Evolutionary conservation across 2,888 invertebrate species (phyloP), one percentile per base, ranked within the genome.

Genomic region (Timema podura): DNA sequence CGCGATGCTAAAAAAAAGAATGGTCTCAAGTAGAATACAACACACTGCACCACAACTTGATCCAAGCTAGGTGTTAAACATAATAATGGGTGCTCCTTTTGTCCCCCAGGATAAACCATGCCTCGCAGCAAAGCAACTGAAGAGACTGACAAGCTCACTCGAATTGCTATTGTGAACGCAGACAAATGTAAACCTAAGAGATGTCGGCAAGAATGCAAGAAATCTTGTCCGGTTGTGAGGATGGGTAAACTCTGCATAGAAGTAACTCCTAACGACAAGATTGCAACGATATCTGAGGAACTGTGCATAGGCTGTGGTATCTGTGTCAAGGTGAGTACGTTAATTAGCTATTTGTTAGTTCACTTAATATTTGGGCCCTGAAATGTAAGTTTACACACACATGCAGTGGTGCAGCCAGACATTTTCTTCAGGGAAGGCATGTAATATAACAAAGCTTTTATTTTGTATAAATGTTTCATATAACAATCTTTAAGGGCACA

Each of bases 231-330:
- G 0, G 98, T 99, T 70, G 98, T 98, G 73, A 89, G 98, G 76
- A 98, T 98, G 96, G 99, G 98, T 79, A 99, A 99, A 83, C 88
- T 98, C 57, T 99, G 99, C 82, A 99, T 99, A 78, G 98, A 99
- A 86, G 99, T 99, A 59, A 89, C 90, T 64, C 92, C 97, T 11
- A 93, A 94, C 77, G 96, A 93, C 78, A 98, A 98, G 84, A 96
- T 98, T 76, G 97, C 98, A 54, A 89, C 91, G 61, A 95, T 99
- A 80, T 98, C 98, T 65, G 99, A 99, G 83, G 97, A 98, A 81
- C 85, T 99, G 6, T 99, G 98, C 83, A 99, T 99, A 78, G 98
- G 98, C 78, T 99, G 98, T 83, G 98, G 98, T 90, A 99, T 99
- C 79, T 99, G 98, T 85, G 95, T 96, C 71, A 98, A 98, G 90